These are phyloP conservation scores for Plemyria rubiginata DNA, from an alignment of 2,888 invertebrate species.

Conservation along the genomic window DNA sequence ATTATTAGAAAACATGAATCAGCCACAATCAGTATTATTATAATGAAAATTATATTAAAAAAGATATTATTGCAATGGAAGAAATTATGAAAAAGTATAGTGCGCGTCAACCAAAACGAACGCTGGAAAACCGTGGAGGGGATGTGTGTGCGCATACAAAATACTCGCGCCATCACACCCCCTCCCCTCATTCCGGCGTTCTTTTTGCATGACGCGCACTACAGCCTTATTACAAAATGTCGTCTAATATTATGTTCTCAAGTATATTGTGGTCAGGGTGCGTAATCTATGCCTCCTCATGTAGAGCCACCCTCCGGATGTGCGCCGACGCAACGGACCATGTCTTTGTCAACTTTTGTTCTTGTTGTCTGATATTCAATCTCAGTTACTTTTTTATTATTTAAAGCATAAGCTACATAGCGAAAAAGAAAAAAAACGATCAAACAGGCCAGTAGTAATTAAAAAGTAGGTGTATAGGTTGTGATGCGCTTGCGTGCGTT, in stretches of 20 bases:
- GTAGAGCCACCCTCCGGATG: conserved; percentile 42
- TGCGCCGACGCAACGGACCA: conserved; percentile 38
- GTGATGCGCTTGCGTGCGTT: conserved; percentile 1
- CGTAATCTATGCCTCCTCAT: conserved; percentile 24
- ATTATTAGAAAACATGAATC: too few relatives aligned
- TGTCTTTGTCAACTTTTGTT: conserved; percentile 40
- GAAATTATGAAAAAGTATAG: too few relatives aligned
- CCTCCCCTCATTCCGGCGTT: too few relatives aligned
- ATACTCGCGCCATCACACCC: too few relatives aligned
- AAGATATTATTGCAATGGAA: too few relatives aligned
- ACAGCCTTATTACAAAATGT: conserved; percentile 4
- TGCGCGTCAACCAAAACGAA: too few relatives aligned
- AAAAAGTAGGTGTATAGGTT: neutral
- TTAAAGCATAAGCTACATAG: neutral
- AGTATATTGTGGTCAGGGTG: conserved; percentile 37
- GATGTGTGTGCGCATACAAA: too few relatives aligned
- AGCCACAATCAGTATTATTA: too few relatives aligned
- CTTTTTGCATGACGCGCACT: too few relatives aligned
- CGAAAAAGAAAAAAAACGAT: neutral
- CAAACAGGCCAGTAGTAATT: neutral
- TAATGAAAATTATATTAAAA: too few relatives aligned
- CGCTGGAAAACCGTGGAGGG: too few relatives aligned
- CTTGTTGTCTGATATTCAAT: conserved; percentile 33
- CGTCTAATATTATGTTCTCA: conserved; percentile 21
- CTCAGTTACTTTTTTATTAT: conserved; percentile 6